Base-by-base conservation (phyloP, 2,113 vertebrate genomes). In the Apteryx owenii region DNA sequence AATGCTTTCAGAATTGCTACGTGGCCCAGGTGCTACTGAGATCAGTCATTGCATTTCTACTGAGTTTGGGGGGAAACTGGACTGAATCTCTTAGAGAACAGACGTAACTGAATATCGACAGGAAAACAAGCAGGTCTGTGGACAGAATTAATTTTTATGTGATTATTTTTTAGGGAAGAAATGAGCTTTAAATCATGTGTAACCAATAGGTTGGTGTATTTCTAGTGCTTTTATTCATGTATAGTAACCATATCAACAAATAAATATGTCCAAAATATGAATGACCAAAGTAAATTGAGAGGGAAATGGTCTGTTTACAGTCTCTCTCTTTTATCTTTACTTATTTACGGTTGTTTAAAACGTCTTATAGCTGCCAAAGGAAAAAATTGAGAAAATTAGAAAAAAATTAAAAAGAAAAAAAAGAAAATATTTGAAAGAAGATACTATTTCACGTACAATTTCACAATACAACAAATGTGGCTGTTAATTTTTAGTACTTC, bases 281-380 rank as follows among this genome's bases (percentile, higher is more conserved):
- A 82, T 92, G 85, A 88, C 29, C 77, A 88, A 92, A 92, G 88
- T 85, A 94, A 92, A 91, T 73, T 46, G 58, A 23, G 53, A 81
- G 44, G 1, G 9, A 62, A 92, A 31, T 25, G 31, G 20, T 80
- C 18, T 96, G 70, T 91, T 95, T 89, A 38, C 36, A 72, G 77
- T 80, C 10, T 93, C 31, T 23, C 31, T 92, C 51, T 87, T 76
- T 26, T 65, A 58, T 89, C 70, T 84, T 9, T 38, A 33, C 29
- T 36, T 89, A 77, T 73, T 58, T 91, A 29, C 77, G 71, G 29
- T 81, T 87, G 11, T 7, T 85, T 93, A 81, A 33, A 70, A 23
- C 70, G 60, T 70, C 89, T 90, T 78, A 58, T 21, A 62, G 53
- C 33, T 80, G 29, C 64, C 68, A 90, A 85, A 85, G 62, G 50